Conservation (phyloP, 2,888 invertebrate species). For the Ellobium chinense region DNA sequence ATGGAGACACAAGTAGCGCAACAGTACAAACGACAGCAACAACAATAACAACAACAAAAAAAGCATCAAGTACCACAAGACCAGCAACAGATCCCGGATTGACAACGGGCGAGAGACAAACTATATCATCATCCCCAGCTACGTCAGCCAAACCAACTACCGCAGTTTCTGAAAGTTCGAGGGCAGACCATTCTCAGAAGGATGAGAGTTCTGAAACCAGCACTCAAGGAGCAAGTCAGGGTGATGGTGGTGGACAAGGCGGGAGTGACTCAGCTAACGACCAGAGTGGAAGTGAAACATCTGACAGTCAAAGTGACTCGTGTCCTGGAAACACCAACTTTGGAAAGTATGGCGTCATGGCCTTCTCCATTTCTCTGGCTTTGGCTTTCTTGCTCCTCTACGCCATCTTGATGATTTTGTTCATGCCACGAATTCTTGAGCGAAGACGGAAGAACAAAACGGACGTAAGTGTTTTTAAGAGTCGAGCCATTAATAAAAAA, state of each 20-base stretch:
- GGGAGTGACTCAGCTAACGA: too few species aligned
- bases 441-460: background rate
- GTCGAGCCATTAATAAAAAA: too few species aligned
- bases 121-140: too few species aligned
- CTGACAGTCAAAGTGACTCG: background rate
- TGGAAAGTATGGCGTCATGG: conserved; percentile 48
- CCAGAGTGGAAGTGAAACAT: background rate
- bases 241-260: too few species aligned
- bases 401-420: conserved; percentile 48
- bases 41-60: background rate
- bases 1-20: background rate
- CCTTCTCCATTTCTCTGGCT: conserved; percentile 48
- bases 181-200: too few species aligned
- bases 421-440: conserved; percentile 40
- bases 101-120: too few species aligned
- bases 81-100: too few species aligned
- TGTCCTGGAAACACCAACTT: conserved; percentile 38
- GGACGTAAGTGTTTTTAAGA: background rate
- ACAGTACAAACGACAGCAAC: background rate
- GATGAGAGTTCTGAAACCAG: too few species aligned
- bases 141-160: too few species aligned
- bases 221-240: too few species aligned
- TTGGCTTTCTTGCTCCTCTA: conserved; percentile 47
- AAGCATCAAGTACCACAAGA: too few species aligned
- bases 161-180: too few species aligned